These are phyloP conservation scores for Dolichotis patagonum DNA, from an alignment of 2,113 vertebrate species.

Conservation along the genomic window DNA sequence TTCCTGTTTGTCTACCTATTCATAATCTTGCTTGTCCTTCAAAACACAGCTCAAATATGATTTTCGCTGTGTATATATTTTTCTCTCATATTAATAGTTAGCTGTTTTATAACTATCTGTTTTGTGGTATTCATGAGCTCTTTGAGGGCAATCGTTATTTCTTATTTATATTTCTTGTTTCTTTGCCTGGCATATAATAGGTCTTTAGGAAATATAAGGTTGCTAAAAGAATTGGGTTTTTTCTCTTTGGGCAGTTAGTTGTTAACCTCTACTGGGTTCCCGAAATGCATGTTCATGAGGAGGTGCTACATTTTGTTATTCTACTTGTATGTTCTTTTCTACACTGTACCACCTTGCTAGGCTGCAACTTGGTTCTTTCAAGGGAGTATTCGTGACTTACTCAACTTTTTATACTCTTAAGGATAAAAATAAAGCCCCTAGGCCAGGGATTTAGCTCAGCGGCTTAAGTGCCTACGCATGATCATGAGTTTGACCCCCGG, in stretches of 20 bases:
- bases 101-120: constrained; percentile 35
- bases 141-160: constrained; percentile 45
- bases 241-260: constrained; percentile 31
- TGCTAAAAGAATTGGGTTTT: constrained; percentile 41
- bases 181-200: constrained; percentile 34
- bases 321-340: constrained; percentile 36
- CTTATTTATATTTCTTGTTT: constrained; percentile 11
- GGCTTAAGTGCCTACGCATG: too few species aligned
- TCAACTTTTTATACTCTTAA: constrained; percentile 50
- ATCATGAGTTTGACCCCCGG: too few species aligned
- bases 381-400: constrained; percentile 29
- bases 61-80: constrained; percentile 3
- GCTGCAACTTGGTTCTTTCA: constrained; percentile 13
- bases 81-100: constrained; percentile 3
- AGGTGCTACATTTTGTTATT: constrained; percentile 42
- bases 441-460: too few species aligned
- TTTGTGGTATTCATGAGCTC: constrained; percentile 14
- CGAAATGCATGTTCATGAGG: constrained; percentile 29
- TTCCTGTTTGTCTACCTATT: constrained; percentile 36
- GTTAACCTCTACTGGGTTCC: constrained; percentile 5
- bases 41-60: constrained; percentile 27
- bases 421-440: constrained; percentile 46
- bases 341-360: background rate
- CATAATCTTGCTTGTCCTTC: constrained; percentile 48
- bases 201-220: constrained; percentile 46